Base-by-base conservation (phyloP, 2,888 invertebrate genomes). In the Melinopterus prodromus region DNA sequence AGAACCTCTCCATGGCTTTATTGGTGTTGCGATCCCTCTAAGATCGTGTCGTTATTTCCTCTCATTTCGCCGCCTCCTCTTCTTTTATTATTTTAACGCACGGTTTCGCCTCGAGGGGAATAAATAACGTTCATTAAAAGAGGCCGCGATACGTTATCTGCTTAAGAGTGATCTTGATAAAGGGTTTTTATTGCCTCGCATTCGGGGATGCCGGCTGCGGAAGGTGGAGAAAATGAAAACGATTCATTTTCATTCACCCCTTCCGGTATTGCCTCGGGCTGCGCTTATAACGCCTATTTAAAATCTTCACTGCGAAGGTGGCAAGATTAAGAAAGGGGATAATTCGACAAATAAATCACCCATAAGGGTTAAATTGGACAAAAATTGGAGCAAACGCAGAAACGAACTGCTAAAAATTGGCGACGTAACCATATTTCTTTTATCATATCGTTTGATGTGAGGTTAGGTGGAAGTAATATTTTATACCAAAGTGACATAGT, bases 101-200 rank as follows among this genome's bases (percentile, higher is more conserved):
- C 74, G 37, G 35, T 74, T 74, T 37, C n/a, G 35, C 71, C 36
- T 37, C 74, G 74, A n/a, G n/a, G 36, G n/a, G 74, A 74, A 74
- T 74, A 74, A 74, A 74, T 74, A 74, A 74, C 74, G 74, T 74
- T 74, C 74, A 74, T 74, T 74, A 74, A 74, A 71, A n/a, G 74
- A n/a, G 74, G 74, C n/a, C 74, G 15, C 74, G 9, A 16, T n/a
- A 36, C 74, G 74, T 35, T 74, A 74, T 74, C 74, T 74, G 36
- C 16, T 37, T 37, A 74, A 35, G 74, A 37, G 74, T 81, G 81
- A 81, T 81, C 81, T 81, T 81, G 81, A 81, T 81, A 81, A 81
- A 81, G 81, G 80, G 81, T 81, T 79, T 81, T 81, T 80, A 53
- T 53, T 53, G 53, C 53, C 53, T 53, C 7, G 53, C 53, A 53